Conservation (phyloP, 2,113 vertebrate species). For the Lagopus leucura region DNA sequence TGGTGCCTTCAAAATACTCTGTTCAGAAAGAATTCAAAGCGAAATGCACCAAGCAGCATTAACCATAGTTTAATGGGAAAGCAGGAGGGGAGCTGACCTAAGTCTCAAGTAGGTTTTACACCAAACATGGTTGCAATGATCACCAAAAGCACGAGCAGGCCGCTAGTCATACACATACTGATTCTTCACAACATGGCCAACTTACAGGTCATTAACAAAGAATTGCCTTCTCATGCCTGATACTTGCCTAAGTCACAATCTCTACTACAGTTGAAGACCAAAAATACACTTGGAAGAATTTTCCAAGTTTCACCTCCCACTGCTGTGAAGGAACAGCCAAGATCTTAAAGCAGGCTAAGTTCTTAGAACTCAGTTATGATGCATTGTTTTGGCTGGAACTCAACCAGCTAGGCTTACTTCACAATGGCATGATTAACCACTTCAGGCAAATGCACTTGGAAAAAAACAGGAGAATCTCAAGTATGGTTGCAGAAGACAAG, state of each 20-base stretch:
- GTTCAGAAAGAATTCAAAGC: background rate
- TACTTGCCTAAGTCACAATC: background rate
- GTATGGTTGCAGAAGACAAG: background rate
- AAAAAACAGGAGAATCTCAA: background rate
- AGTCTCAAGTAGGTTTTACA: background rate
- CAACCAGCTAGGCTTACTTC: background rate
- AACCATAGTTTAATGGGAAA: background rate
- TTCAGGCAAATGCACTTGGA: background rate
- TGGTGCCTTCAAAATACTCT: background rate
- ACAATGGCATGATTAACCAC: rapidly evolving
- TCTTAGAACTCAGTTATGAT: background rate
- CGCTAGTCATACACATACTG: background rate
- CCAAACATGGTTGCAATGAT: background rate
- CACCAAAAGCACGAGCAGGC: background rate
- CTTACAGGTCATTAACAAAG: background rate
- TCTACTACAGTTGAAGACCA: background rate
- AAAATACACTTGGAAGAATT: background rate
- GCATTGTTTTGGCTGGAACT: background rate
- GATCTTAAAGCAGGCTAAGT: background rate
- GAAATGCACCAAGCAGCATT: background rate
- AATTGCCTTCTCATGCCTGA: background rate
- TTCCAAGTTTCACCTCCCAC: background rate
- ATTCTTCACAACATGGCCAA: background rate
- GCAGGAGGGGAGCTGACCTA: background rate
- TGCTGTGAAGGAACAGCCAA: background rate